Conservation (phyloP, 2,888 invertebrate genomes). For the Flabesymbios commensalis region DNA sequence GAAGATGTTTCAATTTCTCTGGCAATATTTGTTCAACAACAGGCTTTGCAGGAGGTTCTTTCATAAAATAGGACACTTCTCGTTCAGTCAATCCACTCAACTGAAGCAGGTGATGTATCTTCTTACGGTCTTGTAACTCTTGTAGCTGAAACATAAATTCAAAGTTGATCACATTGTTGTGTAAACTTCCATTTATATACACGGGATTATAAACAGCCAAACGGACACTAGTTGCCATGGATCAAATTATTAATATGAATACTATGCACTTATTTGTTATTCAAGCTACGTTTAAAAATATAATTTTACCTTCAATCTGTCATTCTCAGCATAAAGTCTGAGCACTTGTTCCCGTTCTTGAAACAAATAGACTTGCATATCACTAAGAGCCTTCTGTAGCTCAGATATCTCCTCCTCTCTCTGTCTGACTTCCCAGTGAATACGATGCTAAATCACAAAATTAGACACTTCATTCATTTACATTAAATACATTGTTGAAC, state of each 20-base stretch:
- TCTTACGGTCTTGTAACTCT: conserved; percentile 62
- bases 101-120: conserved; percentile 60
- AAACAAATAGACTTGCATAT: conserved; percentile 62
- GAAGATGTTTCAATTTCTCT: conserved; percentile 25
- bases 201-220: background rate
- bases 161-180: background rate
- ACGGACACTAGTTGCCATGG: too few relatives aligned
- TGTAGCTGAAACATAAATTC: conserved; percentile 54
- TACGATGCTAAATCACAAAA: conserved; percentile 49
- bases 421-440: conserved; percentile 60
- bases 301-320: conserved; percentile 57
- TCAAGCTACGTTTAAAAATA: too few relatives aligned
- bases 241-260: too few relatives aligned
- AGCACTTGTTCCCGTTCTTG: conserved; percentile 63
- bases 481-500: background rate
- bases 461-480: background rate
- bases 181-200: background rate
- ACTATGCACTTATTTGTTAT: too few relatives aligned
- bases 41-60: conserved; percentile 60
- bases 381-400: conserved; percentile 62
- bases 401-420: conserved; percentile 61
- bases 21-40: conserved; percentile 50
- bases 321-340: conserved; percentile 62
- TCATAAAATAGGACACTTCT: conserved; percentile 61
- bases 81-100: conserved; percentile 56